Conservation (phyloP, 2,797 vertebrate genomes). For the Brachyalestes nurse region DNA sequence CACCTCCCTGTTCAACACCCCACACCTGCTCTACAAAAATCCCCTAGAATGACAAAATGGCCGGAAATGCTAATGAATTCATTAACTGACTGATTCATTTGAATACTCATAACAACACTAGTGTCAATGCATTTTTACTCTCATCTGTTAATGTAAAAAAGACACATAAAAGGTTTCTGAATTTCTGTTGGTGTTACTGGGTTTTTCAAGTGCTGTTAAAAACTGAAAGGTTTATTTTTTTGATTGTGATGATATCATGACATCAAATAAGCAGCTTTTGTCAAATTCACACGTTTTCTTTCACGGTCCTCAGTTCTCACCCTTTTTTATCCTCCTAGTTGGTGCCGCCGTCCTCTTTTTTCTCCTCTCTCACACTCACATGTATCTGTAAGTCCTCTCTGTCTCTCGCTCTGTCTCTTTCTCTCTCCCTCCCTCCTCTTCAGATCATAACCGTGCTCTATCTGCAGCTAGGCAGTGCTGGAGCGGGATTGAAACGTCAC, state of each 20-base stretch:
- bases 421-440: neutral
- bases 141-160: neutral
- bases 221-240: no score
- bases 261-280: neutral
- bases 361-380: constrained; percentile 20
- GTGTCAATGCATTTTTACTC: neutral
- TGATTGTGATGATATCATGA: neutral
- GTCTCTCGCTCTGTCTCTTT: neutral
- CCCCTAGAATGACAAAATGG: no score
- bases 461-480: constrained; percentile 1
- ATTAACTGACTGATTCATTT: no score
- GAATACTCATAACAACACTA: no score
- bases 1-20: no score
- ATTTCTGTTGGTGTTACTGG: neutral
- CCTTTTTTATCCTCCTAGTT: constrained; percentile 37
- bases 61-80: no score
- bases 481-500: constrained; percentile 14
- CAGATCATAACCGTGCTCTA: constrained; percentile 10
- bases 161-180: neutral
- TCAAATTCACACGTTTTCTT: constrained; percentile 36
- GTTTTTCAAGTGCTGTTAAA: neutral
- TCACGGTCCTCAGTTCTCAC: constrained; percentile 47
- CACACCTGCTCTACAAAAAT: no score
- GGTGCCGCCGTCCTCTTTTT: constrained; percentile 5
- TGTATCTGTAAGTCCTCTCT: constrained; percentile 23